Percentiles rank a stretch among this genome's conserved stretches.
Evolutionary conservation across 2,888 invertebrate genomes (phyloP).

Genomic region (Epiblema foenella): DNA sequence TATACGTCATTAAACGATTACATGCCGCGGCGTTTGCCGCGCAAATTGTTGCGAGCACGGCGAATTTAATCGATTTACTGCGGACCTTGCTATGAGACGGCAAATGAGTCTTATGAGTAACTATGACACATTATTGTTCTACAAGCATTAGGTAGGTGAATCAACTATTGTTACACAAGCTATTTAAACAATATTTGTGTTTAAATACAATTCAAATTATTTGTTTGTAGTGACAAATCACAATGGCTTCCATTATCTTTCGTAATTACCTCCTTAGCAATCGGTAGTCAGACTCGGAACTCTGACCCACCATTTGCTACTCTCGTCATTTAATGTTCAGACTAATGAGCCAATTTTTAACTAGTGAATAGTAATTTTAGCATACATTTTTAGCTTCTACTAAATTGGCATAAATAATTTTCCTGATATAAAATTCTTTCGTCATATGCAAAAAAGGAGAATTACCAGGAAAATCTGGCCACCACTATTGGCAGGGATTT

Average conservation of each 20-base stretch:
- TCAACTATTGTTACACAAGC: slow-evolving; percentile 4
- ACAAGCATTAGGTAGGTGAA: slow-evolving; percentile 12
- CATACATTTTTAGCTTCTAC: not conserved
- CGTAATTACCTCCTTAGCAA: not conserved
- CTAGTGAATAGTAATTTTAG: not conserved
- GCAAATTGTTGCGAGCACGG: not conserved
- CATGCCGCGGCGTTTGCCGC: not conserved
- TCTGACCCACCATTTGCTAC: not conserved
- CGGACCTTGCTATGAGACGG: too few species aligned
- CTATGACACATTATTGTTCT: slow-evolving; percentile 23
- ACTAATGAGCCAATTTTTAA: not conserved
- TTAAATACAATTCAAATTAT: not conserved
- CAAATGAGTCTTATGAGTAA: not conserved
- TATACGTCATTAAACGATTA: slow-evolving; percentile 37
- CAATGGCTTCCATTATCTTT: not conserved
- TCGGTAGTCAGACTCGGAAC: not conserved
- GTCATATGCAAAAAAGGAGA: not conserved
- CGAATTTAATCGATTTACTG: slow-evolving; percentile 11
- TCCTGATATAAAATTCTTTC: not conserved
- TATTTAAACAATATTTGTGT: not conserved
- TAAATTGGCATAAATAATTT: not conserved
- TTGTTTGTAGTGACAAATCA: slow-evolving; percentile 1
- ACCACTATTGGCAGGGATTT: not conserved
- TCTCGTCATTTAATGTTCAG: not conserved
- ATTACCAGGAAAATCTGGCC: too few species aligned